Conservation (phyloP, 2,888 invertebrate species). For the Hoplodrina ambigua region DNA sequence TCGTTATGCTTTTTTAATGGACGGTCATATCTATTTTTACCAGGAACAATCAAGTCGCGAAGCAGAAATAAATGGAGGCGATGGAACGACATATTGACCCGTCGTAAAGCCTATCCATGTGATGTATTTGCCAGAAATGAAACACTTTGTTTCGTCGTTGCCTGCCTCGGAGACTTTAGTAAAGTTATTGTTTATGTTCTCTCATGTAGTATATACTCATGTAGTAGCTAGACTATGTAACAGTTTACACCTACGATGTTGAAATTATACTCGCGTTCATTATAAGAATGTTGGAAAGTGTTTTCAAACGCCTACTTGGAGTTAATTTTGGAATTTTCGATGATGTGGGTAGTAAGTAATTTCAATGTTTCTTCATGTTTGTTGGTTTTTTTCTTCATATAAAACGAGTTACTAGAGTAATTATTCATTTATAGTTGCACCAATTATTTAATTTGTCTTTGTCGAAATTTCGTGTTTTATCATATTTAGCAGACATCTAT, state of each 20-base stretch:
- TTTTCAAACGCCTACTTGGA: slow-evolving; percentile 14
- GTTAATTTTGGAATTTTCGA: not conserved
- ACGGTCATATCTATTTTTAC: slow-evolving; percentile 13
- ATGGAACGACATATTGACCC: slow-evolving; percentile 25
- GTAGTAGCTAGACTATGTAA: not conserved
- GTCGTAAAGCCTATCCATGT: slow-evolving; percentile 26
- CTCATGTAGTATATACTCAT: slow-evolving; percentile 21
- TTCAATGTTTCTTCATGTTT: not conserved
- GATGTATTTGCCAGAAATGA: slow-evolving; percentile 44
- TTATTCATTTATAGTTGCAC: not conserved
- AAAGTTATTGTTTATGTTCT: slow-evolving; percentile 36
- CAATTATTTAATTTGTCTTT: not conserved
- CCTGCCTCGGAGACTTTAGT: slow-evolving; percentile 12
- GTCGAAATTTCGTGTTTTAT: slow-evolving; percentile 17
- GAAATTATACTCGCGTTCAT: slow-evolving; percentile 28
- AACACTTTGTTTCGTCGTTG: slow-evolving; percentile 35
- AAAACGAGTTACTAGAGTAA: not conserved
- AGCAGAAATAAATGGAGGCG: slow-evolving; percentile 28
- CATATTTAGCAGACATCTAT: slow-evolving; percentile 26
- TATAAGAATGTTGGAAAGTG: slow-evolving; percentile 5
- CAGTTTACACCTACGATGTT: not conserved
- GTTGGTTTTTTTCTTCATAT: not conserved
- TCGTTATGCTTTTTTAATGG: slow-evolving; percentile 7
- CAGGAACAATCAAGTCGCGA: slow-evolving; percentile 10
- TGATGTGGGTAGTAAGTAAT: not conserved